Base-by-base conservation (phyloP, 2,888 invertebrate species). In the Drepanosiphum platanoidis region DNA sequence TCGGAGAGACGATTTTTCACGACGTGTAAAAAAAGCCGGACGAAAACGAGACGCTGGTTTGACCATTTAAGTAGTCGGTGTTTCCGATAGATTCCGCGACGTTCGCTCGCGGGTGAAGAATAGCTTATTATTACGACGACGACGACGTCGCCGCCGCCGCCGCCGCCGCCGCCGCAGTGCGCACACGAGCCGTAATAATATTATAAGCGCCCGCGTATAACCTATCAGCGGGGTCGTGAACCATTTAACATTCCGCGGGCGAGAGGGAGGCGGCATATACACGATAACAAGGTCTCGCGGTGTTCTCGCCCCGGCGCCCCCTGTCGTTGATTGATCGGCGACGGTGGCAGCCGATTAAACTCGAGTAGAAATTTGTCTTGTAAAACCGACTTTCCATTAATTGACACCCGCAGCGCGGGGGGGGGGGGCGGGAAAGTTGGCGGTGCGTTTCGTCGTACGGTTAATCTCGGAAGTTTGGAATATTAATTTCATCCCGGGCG, bases 271-370 rank as follows among this genome's bases (percentile, higher is more conserved):
- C n/a, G n/a, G n/a, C n/a, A n/a, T n/a, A n/a, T 66, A 39, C n/a
- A 66, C 52, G 68, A 58, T 84, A 84, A 68, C 39, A 83, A 82
- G 72, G n/a, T n/a, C 39, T 9, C 75, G 13, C 9, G 32, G 52
- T 64, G 64, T 46, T 74, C 42, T 83, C 34, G 36, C 77, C 71
- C 83, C 34, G n/a, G 13, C 18, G 22, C 30, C 36, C 7, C 36
- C 13, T 46, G 74, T 83, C 72, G 74, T 83, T 84, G 84, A 84
- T 77, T 77, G 68, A 84, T 84, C 68, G 39, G 13, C 68, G n/a
- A 46, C 42, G 34, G 18, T 42, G 80, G 36, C 80, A 71, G 30
- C 36, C 66, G 75, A 77, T 77, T 84, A 74, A 68, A 77, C 75
- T 39, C 39, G 46, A 75, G 75, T 58, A 46, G 52, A 84, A 52